Evolutionary conservation across 1,140 invertebrate species (phyloP), one percentile per base, ranked within the genome.

Genomic region (Drosophila sucinea): DNA sequence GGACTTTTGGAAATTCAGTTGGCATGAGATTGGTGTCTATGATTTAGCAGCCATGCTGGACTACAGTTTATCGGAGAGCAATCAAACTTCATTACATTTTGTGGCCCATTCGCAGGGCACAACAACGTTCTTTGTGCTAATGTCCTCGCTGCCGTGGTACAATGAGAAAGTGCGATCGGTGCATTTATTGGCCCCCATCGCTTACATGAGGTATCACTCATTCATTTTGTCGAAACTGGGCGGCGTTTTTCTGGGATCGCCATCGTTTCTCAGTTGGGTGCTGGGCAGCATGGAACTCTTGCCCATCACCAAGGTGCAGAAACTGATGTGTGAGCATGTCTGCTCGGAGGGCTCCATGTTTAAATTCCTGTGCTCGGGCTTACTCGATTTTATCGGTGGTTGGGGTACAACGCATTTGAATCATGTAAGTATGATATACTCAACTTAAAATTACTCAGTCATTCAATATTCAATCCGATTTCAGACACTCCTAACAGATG

Each of bases 31-130:
- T 92, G 95, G 95, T 1, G 89, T 93, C 5, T 94, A 94, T 74
- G 96, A 96, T 91, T 70, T 96, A 25, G 95, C 96, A 11, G 94
- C 95, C 1, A 94, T 94, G 78, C 92, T 97, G 38, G 94, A 96
- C 82, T 95, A 95, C 82, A 93, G 96, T n/a, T 73, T 96, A 5
- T 90, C 92, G 1, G 79, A 73, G 35, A 96, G 95, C 3, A 91
- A 91, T 3, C 87, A 92, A 8, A 76, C 82, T 30, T 92, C 94
- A 62, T 62, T 96, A 55, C 92, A 93, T 44, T 96, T 96, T 79
- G 92, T 96, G 17, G 96, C 95, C 1, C 95, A 95, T 89, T 94
- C 94, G 2, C 93, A 94, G 90, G 93, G 94, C 35, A 94, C 93
- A 1, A 95, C 94, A 0, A 89, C 85, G 0, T 94, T 94, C 66